Evolutionary conservation across 2,888 invertebrate species (phyloP).

Genomic region (Diarsia dahlii): DNA sequence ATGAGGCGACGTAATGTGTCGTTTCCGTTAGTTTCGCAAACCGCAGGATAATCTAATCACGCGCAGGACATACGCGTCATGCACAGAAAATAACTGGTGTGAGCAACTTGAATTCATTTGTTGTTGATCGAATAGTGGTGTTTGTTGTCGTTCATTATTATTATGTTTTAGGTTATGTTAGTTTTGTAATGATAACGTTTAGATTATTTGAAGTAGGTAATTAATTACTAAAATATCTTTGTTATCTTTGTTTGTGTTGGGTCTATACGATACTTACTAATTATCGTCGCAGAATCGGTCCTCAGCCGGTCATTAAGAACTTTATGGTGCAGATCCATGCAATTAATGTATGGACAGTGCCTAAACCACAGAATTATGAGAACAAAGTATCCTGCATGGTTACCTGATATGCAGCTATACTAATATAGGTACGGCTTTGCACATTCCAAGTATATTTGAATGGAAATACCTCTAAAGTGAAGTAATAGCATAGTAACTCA

Average conservation of each 20-base stretch:
- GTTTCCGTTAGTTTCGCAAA: slow-evolving; percentile 62
- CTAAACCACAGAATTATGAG: background rate
- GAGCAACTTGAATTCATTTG: slow-evolving; percentile 30
- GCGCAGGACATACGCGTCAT: slow-evolving; percentile 72
- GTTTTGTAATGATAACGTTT: slow-evolving; percentile 14
- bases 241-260: background rate
- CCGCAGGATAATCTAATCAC: slow-evolving; percentile 80
- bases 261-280: background rate
- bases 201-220: background rate
- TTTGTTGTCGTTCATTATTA: slow-evolving; percentile 12
- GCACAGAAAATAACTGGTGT: slow-evolving; percentile 66
- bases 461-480: slow-evolving; percentile 21
- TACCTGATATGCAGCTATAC: background rate
- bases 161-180: slow-evolving; percentile 19
- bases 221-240: background rate
- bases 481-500: background rate
- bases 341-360: background rate
- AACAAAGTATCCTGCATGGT: background rate
- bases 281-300: background rate
- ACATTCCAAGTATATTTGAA: slow-evolving; percentile 11
- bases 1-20: slow-evolving; percentile 48
- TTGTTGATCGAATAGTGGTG: slow-evolving; percentile 39
- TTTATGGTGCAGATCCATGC: background rate
- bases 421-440: background rate
- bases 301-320: background rate